phyloP scores from a whole-genome alignment of 2,888 invertebrate genomes.

The Brachylomia viminalis region DNA sequence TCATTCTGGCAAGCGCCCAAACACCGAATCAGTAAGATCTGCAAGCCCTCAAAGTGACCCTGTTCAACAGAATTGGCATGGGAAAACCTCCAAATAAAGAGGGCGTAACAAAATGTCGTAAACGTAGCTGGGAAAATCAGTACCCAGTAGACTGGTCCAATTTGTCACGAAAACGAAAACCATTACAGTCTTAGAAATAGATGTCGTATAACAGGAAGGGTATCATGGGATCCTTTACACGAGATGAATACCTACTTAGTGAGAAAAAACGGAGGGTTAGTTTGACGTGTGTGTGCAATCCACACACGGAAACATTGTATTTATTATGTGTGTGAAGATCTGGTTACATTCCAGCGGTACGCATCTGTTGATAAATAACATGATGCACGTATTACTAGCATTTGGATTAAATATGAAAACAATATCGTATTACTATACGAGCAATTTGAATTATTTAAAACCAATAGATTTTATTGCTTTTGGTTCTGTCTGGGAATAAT shows the following conservation, averaged over 20 bases:
- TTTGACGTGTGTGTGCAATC: slow-evolving; percentile 36
- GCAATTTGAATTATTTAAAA: slow-evolving; percentile 34
- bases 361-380: slow-evolving; percentile 61
- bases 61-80: slow-evolving; percentile 33
- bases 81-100: slow-evolving; percentile 37
- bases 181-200: slow-evolving; percentile 59
- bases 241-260: slow-evolving; percentile 54
- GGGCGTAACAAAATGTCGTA: slow-evolving; percentile 32
- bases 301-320: slow-evolving; percentile 46
- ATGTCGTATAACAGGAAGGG: slow-evolving; percentile 49
- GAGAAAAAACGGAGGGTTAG: slow-evolving; percentile 35
- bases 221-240: slow-evolving; percentile 53
- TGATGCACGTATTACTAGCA: slow-evolving; percentile 47
- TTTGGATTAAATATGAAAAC: slow-evolving; percentile 50
- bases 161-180: slow-evolving; percentile 60
- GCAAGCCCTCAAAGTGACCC: slow-evolving; percentile 37
- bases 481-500: neutral
- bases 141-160: slow-evolving; percentile 47
- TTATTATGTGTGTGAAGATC: slow-evolving; percentile 41
- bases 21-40: slow-evolving; percentile 43
- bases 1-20: slow-evolving; percentile 49
- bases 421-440: slow-evolving; percentile 32
- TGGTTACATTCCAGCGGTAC: slow-evolving; percentile 58
- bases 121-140: slow-evolving; percentile 31
- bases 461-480: slow-evolving; percentile 8